Evolutionary conservation across 2,797 vertebrate species (phyloP).

Genomic region (Loriculus beryllinus): DNA sequence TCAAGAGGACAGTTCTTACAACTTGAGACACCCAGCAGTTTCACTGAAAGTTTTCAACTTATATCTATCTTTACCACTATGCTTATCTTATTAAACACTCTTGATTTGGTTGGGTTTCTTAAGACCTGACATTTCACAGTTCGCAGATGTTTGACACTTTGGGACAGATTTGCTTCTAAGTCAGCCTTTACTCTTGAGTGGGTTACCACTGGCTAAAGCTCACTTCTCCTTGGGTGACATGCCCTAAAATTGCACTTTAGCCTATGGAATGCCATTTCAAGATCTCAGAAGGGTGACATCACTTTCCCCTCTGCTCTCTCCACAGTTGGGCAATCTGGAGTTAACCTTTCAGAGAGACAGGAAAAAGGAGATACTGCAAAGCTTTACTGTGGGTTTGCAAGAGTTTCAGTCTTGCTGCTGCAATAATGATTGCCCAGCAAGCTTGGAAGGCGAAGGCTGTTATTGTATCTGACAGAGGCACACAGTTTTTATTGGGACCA

Average conservation of each 20-base stretch:
- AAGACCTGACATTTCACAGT: neutral
- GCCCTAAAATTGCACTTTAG: neutral
- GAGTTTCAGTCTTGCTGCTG: neutral
- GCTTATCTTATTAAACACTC: neutral
- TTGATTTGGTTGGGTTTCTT: neutral
- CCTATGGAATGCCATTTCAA: neutral
- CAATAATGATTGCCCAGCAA: conserved; percentile 22
- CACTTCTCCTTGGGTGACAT: neutral
- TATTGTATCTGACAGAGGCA: conserved; percentile 22
- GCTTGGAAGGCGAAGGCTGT: conserved; percentile 17
- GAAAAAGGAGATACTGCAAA: neutral
- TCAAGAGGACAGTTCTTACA: neutral
- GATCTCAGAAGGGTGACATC: neutral
- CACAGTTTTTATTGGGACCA: neutral
- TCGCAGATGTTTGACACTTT: neutral
- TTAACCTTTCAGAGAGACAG: neutral
- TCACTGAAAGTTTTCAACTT: neutral
- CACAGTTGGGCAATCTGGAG: neutral
- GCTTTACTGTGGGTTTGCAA: conserved; percentile 1
- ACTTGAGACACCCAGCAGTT: neutral
- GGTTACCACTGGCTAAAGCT: neutral
- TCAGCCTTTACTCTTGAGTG: neutral
- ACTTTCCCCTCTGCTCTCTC: neutral
- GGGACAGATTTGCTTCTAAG: neutral
- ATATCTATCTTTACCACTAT: neutral